Evolutionary conservation across 2,797 vertebrate species (phyloP), one percentile per base, ranked within the genome.

Genomic region (Hypotaenidia okinawae): DNA sequence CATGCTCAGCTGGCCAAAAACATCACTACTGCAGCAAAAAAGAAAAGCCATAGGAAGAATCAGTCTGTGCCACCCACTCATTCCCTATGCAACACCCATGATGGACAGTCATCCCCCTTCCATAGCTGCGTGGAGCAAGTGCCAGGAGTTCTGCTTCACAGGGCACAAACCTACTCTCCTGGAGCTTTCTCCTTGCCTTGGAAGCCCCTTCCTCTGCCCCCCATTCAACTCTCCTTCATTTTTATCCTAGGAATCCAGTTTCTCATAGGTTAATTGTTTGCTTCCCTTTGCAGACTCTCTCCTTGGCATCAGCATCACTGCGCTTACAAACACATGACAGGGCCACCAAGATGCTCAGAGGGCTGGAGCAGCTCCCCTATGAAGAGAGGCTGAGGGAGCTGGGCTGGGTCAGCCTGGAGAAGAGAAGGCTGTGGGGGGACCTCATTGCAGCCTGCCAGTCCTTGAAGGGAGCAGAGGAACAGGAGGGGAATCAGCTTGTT

Each of bases 251-350:
- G 28, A 23, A 49, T 77, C 39, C 8, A 0, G 10, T 35, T 81
- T 58, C 66, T 75, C 12, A 1, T 2, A 21, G 30, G 27, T 30
- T 39, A 66, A 62, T n/a, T 2, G 0, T 16, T 54, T 12, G 2
- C 17, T 79, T 51, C 52, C 27, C 30, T 75, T 54, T 24, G 18
- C 58, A 55, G 66, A 24, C 37, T 2, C 64, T 43, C 45, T 28
- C 43, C 85, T 73, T 25, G 51, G 74, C 84, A 69, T 3, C 82
- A 43, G 61, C 32, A 37, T 25, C 2, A 4, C 37, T 2, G 4
- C 49, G 1, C n/a, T 58, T 59, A 58, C 70, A 47, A 28, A 15
- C 47, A 28, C 1, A 0, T 10, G n/a, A 47, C 61, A 35, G 22
- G 27, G 35, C 35, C 35, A 35, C 35, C 35, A 35, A 35, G 35